Evolutionary conservation across 2,113 vertebrate genomes (phyloP).

Genomic region (Chionis minor): DNA sequence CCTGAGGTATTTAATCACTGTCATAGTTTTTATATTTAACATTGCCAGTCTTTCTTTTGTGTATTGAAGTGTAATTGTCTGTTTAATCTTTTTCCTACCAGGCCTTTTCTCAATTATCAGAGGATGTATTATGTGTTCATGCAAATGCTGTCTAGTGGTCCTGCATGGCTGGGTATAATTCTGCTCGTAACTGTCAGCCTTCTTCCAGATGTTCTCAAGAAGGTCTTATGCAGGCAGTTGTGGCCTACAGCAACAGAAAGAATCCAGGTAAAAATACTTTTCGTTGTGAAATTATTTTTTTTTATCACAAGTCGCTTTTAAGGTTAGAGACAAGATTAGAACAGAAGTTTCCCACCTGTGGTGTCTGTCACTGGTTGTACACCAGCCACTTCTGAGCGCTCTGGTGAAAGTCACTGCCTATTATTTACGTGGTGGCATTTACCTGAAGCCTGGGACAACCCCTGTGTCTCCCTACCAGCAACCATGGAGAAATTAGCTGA

Average conservation of each 20-base stretch:
- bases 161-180: slow-evolving; percentile 93
- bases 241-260: slow-evolving; percentile 93
- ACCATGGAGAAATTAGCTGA: background rate
- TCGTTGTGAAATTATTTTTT: background rate
- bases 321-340: background rate
- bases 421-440: background rate
- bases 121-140: slow-evolving; percentile 99
- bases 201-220: slow-evolving; percentile 94
- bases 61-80: background rate
- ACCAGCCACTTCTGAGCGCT: background rate
- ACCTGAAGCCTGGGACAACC: background rate
- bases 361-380: background rate
- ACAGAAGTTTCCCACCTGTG: background rate
- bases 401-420: background rate
- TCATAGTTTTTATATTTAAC: background rate
- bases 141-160: slow-evolving; percentile 95
- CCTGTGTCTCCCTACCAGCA: background rate
- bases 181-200: slow-evolving; percentile 90
- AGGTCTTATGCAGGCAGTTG: slow-evolving; percentile 88
- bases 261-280: slow-evolving; percentile 83
- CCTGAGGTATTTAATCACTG: background rate
- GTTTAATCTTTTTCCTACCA: slow-evolving; percentile 44
- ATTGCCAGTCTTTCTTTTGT: background rate
- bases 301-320: background rate
- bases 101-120: slow-evolving; percentile 98